Evolutionary conservation across 2,113 vertebrate genomes (phyloP), one percentile per base, ranked within the genome.

Genomic region (Lampris megalopsis): DNA sequence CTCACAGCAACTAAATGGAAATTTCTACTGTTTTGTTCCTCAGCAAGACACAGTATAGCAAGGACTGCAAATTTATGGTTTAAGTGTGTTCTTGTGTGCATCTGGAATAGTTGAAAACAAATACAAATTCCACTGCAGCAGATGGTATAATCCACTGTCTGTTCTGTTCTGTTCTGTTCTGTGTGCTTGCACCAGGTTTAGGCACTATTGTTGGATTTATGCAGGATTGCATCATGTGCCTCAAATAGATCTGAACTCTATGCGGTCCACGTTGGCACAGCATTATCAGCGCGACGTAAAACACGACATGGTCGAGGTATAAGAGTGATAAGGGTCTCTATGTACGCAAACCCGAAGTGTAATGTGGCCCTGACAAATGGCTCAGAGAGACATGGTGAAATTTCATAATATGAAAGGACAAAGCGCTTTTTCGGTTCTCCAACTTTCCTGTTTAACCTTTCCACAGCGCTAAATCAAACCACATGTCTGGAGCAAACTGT

Each of bases 381-480:
- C 82, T 85, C 68, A 35, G 66, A 69, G 71, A 86, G 77, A 86
- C 78, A 60, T 77, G 56, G 42, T 61, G 73, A 63, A 75, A 88
- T 85, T 85, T 83, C 54, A 74, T 79, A 81, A 88, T 86, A 86
- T 84, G 76, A 90, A 88, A 87, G 80, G 80, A 83, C 76, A 59
- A 62, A 37, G 80, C 76, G 65, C 71, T 85, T 84, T 90, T 88
- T 86, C 45, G 49, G 78, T 82, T 75, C 81, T 88, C 91, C 91
- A 90, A 68, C 83, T 92, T 85, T 91, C 92, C 88, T 89, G 85
- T 94, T 95, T 93, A 92, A 94, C 79, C 90, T 93, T 93, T 87
- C 87, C 77, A 88, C 75, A 84, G 91, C 92, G 74, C 79, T 93
- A 95, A 96, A 91, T 77, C 88, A 81, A 95, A 93, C 83, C 90